Evolutionary conservation across 2,797 vertebrate species (phyloP).

Genomic region (Poeciliopsis gracilis): DNA sequence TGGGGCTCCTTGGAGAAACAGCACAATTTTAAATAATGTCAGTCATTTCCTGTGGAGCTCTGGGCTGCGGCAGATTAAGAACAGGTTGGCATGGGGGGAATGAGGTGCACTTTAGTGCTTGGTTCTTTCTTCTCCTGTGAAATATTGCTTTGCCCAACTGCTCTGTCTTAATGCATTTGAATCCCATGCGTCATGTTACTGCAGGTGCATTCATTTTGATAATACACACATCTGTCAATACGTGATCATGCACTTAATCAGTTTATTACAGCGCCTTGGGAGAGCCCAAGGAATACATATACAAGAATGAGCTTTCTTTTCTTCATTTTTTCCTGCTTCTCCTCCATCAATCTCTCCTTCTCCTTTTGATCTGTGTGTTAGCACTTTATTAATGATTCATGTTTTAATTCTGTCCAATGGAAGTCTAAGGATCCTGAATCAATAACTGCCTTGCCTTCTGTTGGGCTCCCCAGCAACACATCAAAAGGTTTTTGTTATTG

Average conservation of each 20-base stretch:
- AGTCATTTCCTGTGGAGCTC: slow-evolving; percentile 51
- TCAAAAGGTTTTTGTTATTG: slow-evolving; percentile 31
- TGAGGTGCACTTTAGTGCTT: slow-evolving; percentile 4
- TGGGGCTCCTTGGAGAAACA: slow-evolving; percentile 34
- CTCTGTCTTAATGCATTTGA: slow-evolving; percentile 17
- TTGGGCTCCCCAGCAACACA: slow-evolving; percentile 34
- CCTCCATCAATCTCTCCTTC: slow-evolving; percentile 31
- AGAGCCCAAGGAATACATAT: slow-evolving; percentile 18
- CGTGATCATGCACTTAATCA: slow-evolving; percentile 20
- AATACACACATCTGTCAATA: slow-evolving; percentile 17
- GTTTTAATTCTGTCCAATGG: slow-evolving; percentile 61
- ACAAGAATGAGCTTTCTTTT: slow-evolving; percentile 9
- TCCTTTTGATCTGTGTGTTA: slow-evolving; percentile 28
- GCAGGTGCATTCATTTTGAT: slow-evolving; percentile 29
- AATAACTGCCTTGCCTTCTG: slow-evolving; percentile 58
- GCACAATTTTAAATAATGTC: slow-evolving; percentile 49
- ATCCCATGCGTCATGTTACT: slow-evolving; percentile 17
- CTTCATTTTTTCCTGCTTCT: slow-evolving; percentile 1
- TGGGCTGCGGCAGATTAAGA: slow-evolving; percentile 42
- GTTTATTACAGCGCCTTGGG: slow-evolving; percentile 17
- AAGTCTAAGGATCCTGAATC: slow-evolving; percentile 51
- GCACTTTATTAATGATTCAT: slow-evolving; percentile 66
- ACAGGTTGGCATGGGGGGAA: slow-evolving; percentile 27
- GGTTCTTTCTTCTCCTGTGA: slow-evolving; percentile 34
- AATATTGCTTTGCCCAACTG: slow-evolving; percentile 23